These are phyloP conservation scores for Tiliacea citrago DNA, from an alignment of 2,888 invertebrate species.

Conservation along the genomic window DNA sequence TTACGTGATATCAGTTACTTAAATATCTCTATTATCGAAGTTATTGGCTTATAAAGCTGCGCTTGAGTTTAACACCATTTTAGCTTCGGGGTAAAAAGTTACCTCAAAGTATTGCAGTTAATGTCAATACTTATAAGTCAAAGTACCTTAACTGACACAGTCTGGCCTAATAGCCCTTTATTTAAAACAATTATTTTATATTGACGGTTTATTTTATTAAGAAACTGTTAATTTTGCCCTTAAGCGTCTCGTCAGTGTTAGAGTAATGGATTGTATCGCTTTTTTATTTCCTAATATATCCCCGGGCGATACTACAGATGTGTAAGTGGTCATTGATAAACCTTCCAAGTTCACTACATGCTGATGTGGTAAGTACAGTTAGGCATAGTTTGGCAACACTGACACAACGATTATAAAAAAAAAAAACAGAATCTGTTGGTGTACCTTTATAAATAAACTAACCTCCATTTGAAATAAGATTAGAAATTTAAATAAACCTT, in stretches of 20 bases:
- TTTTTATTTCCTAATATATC: slow-evolving; percentile 29
- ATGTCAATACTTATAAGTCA: slow-evolving; percentile 66
- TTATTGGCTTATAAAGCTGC: slow-evolving; percentile 25
- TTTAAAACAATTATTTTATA: slow-evolving; percentile 62
- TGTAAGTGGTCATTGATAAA: slow-evolving; percentile 30
- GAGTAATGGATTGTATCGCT: slow-evolving; percentile 30
- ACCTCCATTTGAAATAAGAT: too few relatives aligned
- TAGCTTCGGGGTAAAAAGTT: slow-evolving; percentile 46
- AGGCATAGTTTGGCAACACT: not conserved
- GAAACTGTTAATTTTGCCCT: slow-evolving; percentile 51
- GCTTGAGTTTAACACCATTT: slow-evolving; percentile 18
- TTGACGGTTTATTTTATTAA: slow-evolving; percentile 59
- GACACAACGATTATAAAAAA: not conserved
- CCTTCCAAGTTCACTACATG: not conserved
- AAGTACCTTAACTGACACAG: slow-evolving; percentile 54
- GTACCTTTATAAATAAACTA: too few relatives aligned
- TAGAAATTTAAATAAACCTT: too few relatives aligned
- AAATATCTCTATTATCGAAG: slow-evolving; percentile 26
- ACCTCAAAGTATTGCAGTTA: slow-evolving; percentile 42
- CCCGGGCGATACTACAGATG: slow-evolving; percentile 5
- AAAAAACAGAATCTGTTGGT: not conserved
- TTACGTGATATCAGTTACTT: slow-evolving; percentile 1
- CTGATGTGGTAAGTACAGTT: not conserved
- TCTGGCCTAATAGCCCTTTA: slow-evolving; percentile 58
- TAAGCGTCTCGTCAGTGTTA: slow-evolving; percentile 46